A percentile compares a stretch with the other conserved stretches of the same genome.
These are phyloP conservation scores for Gymnoscopelus braueri DNA, from an alignment of 2,797 vertebrate genomes.

Conservation along the genomic window DNA sequence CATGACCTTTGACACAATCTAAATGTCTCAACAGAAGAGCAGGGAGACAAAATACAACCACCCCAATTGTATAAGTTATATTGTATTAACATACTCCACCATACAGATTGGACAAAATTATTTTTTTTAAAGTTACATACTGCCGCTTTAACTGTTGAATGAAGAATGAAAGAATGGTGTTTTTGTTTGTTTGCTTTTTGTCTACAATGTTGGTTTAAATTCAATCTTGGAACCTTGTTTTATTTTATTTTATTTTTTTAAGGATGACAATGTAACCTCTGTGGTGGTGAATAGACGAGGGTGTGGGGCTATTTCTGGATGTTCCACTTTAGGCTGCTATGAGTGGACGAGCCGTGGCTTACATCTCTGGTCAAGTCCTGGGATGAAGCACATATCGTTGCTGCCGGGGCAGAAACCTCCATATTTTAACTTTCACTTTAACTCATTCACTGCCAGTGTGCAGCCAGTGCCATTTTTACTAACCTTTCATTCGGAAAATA, in stretches of 20 bases:
- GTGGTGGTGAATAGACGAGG: background rate
- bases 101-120: no score
- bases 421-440: no score
- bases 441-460: no score
- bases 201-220: background rate
- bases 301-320: background rate
- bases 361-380: background rate
- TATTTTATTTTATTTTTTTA: background rate
- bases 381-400: background rate
- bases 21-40: no score
- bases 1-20: no score
- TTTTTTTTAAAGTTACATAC: no score
- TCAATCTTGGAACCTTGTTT: background rate
- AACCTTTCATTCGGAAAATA: no score
- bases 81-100: background rate
- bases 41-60: no score
- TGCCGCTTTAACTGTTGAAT: background rate
- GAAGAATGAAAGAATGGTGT: constrained; percentile 18
- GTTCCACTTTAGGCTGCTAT: background rate
- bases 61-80: no score
- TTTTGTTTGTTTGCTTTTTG: background rate
- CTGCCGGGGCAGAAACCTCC: background rate
- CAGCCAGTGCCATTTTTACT: no score
- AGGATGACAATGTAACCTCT: background rate
- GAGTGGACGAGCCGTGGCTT: background rate